A percentile compares a stretch with the other conserved stretches of the same genome.
Evolutionary conservation across 2,888 invertebrate genomes (phyloP).

Genomic region (Hypsopygia costalis): DNA sequence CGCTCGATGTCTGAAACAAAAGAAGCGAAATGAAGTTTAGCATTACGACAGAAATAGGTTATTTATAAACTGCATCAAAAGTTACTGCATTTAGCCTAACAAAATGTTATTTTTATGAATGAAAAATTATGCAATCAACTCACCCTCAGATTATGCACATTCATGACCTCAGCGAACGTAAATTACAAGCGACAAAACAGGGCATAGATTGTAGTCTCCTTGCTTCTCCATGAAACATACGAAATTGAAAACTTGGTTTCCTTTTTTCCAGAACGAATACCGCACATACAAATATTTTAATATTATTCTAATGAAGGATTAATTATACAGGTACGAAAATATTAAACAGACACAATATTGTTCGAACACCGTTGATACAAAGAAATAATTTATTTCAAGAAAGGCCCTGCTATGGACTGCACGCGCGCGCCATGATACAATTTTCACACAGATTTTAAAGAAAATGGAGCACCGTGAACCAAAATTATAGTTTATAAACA

Average conservation of each 20-base stretch:
- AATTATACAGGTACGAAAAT: conserved; percentile 41
- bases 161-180: conserved; percentile 36
- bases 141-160: conserved; percentile 33
- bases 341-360: conserved; percentile 46
- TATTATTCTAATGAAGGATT: conserved; percentile 29
- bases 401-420: conserved; percentile 51
- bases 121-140: conserved; percentile 37
- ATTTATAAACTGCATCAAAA: conserved; percentile 47
- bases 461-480: conserved; percentile 13
- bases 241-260: conserved; percentile 67
- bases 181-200: conserved; percentile 43
- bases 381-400: conserved; percentile 65
- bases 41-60: conserved; percentile 56
- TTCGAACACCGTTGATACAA: conserved; percentile 46
- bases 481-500: conserved; percentile 20
- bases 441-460: conserved; percentile 24
- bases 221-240: conserved; percentile 34
- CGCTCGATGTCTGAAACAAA: conserved; percentile 61
- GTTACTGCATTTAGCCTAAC: conserved; percentile 20
- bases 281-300: conserved; percentile 24
- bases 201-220: conserved; percentile 42
- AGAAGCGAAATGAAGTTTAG: conserved; percentile 74
- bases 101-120: conserved; percentile 39
- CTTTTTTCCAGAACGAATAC: conserved; percentile 47
- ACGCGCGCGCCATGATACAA: conserved; percentile 70